A percentile compares a stretch with the other conserved stretches of the same genome.
These are phyloP conservation scores for Centruroides sculpturatus DNA, from an alignment of 1,140 invertebrate species.

Conservation along the genomic window DNA sequence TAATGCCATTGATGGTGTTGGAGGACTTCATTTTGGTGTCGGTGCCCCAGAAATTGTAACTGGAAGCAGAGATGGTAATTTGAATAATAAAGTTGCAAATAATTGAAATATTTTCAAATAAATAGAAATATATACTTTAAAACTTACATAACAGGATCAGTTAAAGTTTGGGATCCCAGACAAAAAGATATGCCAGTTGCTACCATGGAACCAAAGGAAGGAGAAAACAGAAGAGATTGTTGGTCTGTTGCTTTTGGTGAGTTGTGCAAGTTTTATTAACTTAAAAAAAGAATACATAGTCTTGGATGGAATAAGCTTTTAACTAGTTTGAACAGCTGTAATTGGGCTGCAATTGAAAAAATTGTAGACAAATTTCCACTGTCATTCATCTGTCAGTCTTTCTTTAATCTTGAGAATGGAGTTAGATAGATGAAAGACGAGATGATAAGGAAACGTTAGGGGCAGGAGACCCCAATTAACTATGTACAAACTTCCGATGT, in stretches of 20 bases:
- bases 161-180: constrained; percentile 90
- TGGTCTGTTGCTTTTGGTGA: constrained; percentile 72
- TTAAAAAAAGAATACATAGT: background rate
- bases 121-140: no score
- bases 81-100: background rate
- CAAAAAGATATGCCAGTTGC: constrained; percentile 70
- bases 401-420: no score
- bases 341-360: no score
- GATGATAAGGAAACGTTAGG: no score
- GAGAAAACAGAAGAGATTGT: constrained; percentile 54
- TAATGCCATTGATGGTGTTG: constrained; percentile 83
- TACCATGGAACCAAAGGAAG: constrained; percentile 55
- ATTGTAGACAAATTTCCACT: no score
- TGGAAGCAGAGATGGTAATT: constrained; percentile 72
- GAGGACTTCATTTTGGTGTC: constrained; percentile 62
- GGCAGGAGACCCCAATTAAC: no score
- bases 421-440: no score
- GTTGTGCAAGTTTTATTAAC: background rate
- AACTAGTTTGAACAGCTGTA: no score
- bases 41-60: constrained; percentile 90
- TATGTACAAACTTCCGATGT: no score
- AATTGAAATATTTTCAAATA: background rate
- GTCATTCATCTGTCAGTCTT: no score
- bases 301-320: no score
- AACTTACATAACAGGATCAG: constrained; percentile 40